Base-by-base conservation (phyloP, 2,888 invertebrate species). In the Drosophila borborema region DNA sequence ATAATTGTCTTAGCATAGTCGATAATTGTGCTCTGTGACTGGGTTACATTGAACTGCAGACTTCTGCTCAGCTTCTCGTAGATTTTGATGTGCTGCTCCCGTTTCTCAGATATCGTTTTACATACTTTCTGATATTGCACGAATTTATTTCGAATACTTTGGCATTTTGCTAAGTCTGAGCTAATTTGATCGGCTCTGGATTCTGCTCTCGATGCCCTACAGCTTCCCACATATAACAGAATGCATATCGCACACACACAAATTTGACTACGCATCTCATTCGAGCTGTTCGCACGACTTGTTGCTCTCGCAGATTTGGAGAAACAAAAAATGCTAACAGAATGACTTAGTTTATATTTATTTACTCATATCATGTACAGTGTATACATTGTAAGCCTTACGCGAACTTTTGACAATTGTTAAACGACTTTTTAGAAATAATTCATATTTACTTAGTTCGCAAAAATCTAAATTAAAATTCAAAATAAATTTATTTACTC, bases 111-210 rank as follows among this genome's bases (percentile, higher is more conserved):
- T 36, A 54, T 16, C 8, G 0, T 10, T 0, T 23, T 54, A 9
- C 6, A 23, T 16, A 38, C 14, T 16, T 14, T 16, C 16, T 38
- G 9, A 16, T 38, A 54, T 5, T 36, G 9, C 2, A 0, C 3
- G 2, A 54, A 38, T 2, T 54, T 23, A 5, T 38, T 5, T 14
- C 10, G 14, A 5, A 54, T 23, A 0, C 2, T 9, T 20, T 2
- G 3, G 36, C 12, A 23, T 5, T 31, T n/a, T 1, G 9, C 18
- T 6, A 9, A 16, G 16, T 1, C 1, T 1, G 7, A 0, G 9
- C 6, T 12, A 5, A 8, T 5, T 9, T 1, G 16, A 9, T 1
- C 4, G 5, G 5, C 0, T 6, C 6, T 18, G 1, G 12, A 3
- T 16, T 28, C 9, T 7, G 28, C 16, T 16, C 18, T 6, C 14